Evolutionary conservation across 2,113 vertebrate genomes (phyloP).

Genomic region (Centropristis striata): DNA sequence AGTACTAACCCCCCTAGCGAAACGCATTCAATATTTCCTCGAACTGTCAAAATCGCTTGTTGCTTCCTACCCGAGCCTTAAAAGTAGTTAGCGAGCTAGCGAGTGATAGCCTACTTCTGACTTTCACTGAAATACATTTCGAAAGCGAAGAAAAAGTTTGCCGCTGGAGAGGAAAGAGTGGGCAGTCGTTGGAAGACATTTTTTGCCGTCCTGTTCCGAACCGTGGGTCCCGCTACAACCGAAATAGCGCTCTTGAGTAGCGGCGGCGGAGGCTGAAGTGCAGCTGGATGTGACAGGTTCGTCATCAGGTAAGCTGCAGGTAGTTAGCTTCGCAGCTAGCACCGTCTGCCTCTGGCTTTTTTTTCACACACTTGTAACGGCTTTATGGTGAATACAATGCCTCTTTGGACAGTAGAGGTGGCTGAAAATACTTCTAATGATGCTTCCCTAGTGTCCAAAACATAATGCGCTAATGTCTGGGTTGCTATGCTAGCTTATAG

Average conservation of each 20-base stretch:
- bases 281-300: slow-evolving; percentile 83
- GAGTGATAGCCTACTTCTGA: slow-evolving; percentile 5
- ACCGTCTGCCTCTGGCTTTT: not conserved
- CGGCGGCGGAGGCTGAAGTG: slow-evolving; percentile 31
- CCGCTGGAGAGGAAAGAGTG: not conserved
- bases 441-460: not conserved
- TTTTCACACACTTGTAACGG: not conserved
- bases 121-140: slow-evolving; percentile 16
- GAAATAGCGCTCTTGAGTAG: slow-evolving; percentile 30
- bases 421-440: not conserved
- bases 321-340: slow-evolving; percentile 72
- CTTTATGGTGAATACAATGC: not conserved
- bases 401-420: not conserved
- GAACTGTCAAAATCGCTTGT: slow-evolving; percentile 88
- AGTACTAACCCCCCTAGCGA: not conserved
- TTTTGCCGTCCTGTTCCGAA: slow-evolving; percentile 13
- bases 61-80: slow-evolving; percentile 79
- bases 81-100: slow-evolving; percentile 83
- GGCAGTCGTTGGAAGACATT: not conserved
- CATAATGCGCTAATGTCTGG: not conserved
- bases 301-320: slow-evolving; percentile 82
- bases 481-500: slow-evolving; percentile 45
- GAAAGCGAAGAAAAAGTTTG: slow-evolving; percentile 59
- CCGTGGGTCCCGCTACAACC: not conserved
- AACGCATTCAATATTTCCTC: slow-evolving; percentile 63